These are phyloP conservation scores for Agrilus biguttatus DNA, from an alignment of 2,888 invertebrate species.

Conservation along the genomic window DNA sequence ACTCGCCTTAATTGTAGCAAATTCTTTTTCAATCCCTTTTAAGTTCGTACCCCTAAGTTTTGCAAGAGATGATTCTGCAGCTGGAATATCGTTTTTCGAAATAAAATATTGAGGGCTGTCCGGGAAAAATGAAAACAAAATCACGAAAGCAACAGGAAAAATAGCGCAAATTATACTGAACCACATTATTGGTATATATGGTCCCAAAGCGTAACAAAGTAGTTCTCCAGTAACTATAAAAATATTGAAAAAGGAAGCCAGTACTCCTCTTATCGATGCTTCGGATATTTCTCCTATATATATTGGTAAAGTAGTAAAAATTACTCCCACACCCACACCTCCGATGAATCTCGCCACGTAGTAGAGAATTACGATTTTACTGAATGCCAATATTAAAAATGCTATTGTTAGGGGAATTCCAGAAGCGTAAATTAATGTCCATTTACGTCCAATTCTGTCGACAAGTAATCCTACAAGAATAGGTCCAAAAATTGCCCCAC, in stretches of 20 bases:
- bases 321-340: constrained; percentile 37
- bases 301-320: constrained; percentile 63
- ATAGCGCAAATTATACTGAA: constrained; percentile 37
- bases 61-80: constrained; percentile 40
- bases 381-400: constrained; percentile 12
- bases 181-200: constrained; percentile 46
- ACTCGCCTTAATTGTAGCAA: constrained; percentile 17
- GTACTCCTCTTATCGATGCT: constrained; percentile 58
- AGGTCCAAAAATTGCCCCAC: constrained; percentile 48
- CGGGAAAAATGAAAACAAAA: constrained; percentile 52
- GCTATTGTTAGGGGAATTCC: constrained; percentile 46
- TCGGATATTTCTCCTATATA: constrained; percentile 78
- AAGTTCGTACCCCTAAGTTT: constrained; percentile 47
- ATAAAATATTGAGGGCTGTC: constrained; percentile 64
- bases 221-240: constrained; percentile 57
- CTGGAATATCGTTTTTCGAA: constrained; percentile 38
- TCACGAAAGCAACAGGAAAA: constrained; percentile 36
- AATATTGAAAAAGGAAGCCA: constrained; percentile 51
- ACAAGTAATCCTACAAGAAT: constrained; percentile 50
- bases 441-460: constrained; percentile 48
- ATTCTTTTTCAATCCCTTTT: constrained; percentile 33
- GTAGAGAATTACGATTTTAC: constrained; percentile 4
- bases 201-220: constrained; percentile 55
- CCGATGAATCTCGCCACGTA: constrained; percentile 9
- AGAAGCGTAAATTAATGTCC: constrained; percentile 43